A percentile compares a stretch with the other conserved stretches of the same genome.
phyloP scores from a whole-genome alignment of 2,113 vertebrate genomes.

The Oceanites oceanicus region DNA sequence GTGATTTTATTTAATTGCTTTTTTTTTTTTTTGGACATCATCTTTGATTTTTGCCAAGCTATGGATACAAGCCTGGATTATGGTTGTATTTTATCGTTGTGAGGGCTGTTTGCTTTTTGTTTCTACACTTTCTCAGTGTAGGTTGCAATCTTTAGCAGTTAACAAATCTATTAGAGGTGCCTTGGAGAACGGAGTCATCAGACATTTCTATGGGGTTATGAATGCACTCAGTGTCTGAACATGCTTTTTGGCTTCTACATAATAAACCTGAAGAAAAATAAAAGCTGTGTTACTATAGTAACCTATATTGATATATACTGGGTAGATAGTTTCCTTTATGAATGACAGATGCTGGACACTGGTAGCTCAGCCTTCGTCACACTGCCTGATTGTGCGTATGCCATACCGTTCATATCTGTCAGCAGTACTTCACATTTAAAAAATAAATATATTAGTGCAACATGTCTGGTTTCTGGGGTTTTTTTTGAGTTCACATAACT shows the following conservation, averaged over 20 bases:
- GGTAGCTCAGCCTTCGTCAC: background rate
- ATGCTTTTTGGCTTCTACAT: background rate
- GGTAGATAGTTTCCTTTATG: background rate
- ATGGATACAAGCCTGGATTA: background rate
- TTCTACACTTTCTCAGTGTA: background rate
- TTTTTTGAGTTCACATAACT: background rate
- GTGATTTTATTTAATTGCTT: background rate
- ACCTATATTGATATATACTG: background rate
- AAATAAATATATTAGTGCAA: background rate
- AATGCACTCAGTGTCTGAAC: slow-evolving; percentile 15
- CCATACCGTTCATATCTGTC: background rate
- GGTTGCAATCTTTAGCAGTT: background rate
- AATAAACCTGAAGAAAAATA: slow-evolving; percentile 18
- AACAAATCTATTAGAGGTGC: background rate
- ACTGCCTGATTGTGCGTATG: background rate
- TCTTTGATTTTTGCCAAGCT: background rate
- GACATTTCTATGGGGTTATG: background rate
- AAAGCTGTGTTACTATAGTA: slow-evolving; percentile 6
- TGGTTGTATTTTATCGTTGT: background rate
- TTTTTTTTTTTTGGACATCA: background rate
- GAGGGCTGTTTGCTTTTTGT: background rate
- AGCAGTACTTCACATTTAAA: background rate
- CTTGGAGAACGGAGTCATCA: background rate
- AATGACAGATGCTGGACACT: background rate
- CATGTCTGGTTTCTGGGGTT: background rate